Evolutionary conservation across 1,140 invertebrate genomes (phyloP).

Genomic region (Drosophila cardini): DNA sequence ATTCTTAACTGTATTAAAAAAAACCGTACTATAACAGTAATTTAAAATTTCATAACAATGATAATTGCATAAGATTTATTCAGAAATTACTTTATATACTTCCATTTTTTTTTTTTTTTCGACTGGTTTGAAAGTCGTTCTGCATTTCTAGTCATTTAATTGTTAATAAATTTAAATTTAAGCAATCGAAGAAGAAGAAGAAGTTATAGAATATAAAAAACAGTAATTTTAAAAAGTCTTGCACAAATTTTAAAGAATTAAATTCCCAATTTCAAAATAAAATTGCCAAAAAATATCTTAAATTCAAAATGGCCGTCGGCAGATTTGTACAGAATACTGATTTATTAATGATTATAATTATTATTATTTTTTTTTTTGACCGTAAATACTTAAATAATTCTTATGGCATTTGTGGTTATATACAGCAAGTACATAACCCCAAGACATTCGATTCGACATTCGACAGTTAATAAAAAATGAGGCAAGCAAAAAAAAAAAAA

Average conservation of each 20-base stretch:
- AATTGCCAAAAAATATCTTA: neutral
- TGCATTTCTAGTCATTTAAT: neutral
- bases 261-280: neutral
- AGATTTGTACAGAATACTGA: neutral
- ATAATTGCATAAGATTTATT: neutral
- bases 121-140: neutral
- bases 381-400: neutral
- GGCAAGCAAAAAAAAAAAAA: neutral
- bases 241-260: neutral
- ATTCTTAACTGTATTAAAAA: neutral
- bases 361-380: neutral
- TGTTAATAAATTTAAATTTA: neutral
- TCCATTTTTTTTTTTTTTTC: too few relatives aligned
- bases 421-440: neutral
- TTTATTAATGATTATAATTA: slow-evolving; percentile 4
- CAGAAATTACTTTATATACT: neutral
- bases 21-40: neutral
- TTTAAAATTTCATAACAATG: neutral
- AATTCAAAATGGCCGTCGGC: slow-evolving; percentile 8
- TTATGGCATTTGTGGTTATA: neutral
- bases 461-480: neutral
- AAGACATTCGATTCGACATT: neutral
- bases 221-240: neutral
- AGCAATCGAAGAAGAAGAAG: too few relatives aligned
- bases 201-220: neutral